phyloP scores from a whole-genome alignment of 1,140 invertebrate genomes.

The Trichogramma pretiosum region DNA sequence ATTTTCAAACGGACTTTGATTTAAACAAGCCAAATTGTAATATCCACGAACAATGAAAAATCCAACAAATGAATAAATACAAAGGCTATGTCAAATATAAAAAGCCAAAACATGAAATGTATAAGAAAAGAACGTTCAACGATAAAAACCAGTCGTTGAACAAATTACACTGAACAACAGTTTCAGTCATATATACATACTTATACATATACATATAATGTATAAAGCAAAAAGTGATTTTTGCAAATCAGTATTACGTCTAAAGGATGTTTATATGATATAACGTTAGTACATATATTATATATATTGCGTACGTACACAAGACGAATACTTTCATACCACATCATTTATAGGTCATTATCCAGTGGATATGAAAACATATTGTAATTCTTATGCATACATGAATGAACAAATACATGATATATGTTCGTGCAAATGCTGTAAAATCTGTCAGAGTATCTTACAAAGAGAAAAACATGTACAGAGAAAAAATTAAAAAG shows the following conservation, averaged over 20 bases:
- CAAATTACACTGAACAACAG: slow-evolving; percentile 14
- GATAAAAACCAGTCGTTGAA: slow-evolving; percentile 11
- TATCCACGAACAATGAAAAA: no score
- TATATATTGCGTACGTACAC: slow-evolving; percentile 31
- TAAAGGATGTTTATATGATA: slow-evolving; percentile 36
- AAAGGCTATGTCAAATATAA: slow-evolving; percentile 2
- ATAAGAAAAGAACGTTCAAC: slow-evolving; percentile 1
- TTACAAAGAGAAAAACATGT: slow-evolving; percentile 14
- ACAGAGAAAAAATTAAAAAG: slow-evolving; percentile 7
- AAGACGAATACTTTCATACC: slow-evolving; percentile 17
- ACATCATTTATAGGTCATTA: slow-evolving; percentile 36
- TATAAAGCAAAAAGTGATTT: no score
- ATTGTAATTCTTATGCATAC: slow-evolving; percentile 20
- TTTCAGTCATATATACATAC: slow-evolving; percentile 27
- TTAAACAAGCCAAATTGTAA: no score
- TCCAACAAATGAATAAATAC: no score
- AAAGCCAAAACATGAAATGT: slow-evolving; percentile 6
- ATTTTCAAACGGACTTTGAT: no score
- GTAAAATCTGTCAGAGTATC: no score
- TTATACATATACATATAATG: no score
- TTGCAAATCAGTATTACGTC: slow-evolving; percentile 42
- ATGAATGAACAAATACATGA: no score
- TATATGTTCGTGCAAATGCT: slow-evolving; percentile 14
- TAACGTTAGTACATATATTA: slow-evolving; percentile 38
- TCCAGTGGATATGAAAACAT: slow-evolving; percentile 24